Percentiles rank a stretch among this genome's conserved stretches.
Conservation (phyloP, 2,797 vertebrate species). For the Limnodromus scolopaceus region DNA sequence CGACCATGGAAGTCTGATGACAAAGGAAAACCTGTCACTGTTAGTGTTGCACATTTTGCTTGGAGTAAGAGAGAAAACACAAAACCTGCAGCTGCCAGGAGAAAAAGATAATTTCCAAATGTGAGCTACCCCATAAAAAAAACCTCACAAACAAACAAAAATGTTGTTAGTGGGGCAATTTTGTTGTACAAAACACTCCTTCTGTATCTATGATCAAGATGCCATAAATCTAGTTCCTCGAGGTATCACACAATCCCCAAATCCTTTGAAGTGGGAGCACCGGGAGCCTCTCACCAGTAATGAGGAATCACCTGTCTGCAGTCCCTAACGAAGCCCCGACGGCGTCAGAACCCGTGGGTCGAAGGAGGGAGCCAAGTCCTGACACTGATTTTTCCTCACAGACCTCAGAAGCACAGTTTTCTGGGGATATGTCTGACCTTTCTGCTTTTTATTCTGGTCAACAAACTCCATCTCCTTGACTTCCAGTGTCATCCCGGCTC, state of each 20-base stretch:
- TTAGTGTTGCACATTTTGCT: neutral
- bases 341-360: accelerated
- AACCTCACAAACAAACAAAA: neutral
- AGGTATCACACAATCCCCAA: neutral
- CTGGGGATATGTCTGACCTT: accelerated
- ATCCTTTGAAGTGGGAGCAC: neutral
- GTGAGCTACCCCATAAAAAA: neutral
- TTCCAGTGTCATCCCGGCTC: neutral
- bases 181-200: neutral
- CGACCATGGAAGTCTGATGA: neutral
- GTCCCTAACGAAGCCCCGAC: accelerated
- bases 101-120: neutral
- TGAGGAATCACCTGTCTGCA: accelerated
- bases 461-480: neutral
- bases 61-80: neutral
- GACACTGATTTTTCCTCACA: neutral
- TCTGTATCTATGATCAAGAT: accelerated
- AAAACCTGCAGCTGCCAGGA: neutral
- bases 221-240: neutral
- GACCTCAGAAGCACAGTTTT: neutral
- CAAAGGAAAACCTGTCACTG: neutral
- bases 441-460: neutral
- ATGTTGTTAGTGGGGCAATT: neutral
- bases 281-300: neutral
- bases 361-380: neutral